Base-by-base conservation (phyloP, 2,888 invertebrate species). In the Macaria liturata region DNA sequence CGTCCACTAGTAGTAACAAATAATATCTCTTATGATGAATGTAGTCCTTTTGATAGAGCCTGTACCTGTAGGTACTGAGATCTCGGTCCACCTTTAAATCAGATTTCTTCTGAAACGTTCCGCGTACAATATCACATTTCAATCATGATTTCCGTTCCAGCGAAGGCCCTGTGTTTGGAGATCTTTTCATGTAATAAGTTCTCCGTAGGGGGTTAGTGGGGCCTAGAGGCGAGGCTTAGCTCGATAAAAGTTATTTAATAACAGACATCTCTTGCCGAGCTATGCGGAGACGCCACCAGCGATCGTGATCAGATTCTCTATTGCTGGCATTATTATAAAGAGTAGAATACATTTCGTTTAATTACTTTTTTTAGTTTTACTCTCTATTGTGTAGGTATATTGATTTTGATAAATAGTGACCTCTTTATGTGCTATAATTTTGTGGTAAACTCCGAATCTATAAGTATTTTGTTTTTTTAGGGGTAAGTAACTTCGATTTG, bases 221-320 rank as follows among this genome's bases (percentile, higher is more conserved):
- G 68, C 65, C 69, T 70, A 69, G 67, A 68, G 70, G 69, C 71
- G 62, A 73, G 76, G 78, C 68, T 76, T 74, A 74, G 83, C 78
- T 85, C 83, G 82, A 86, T 86, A 84, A 87, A 89, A 89, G 82
- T 88, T 89, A 88, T 89, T 89, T 86, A 88, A 89, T 88, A 88
- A 85, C 80, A 83, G 84, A 82, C 78, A 84, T 82, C 81, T 80
- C 80, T 75, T 69, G 78, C 76, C 68, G 74, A 62, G 70, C 70
- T 68, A 72, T 73, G 70, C 74, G 69, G 65, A 70, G 68, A 64
- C 64, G 63, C 62, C 59, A 67, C 67, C 68, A 68, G 53, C 54
- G 57, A 56, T 57, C 78, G 78, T 80, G 81, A 77, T 72, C 71
- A 65, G 75, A 72, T 71, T 78, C 59, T 56, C 64, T 73, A 71